Evolutionary conservation across 2,113 vertebrate genomes (phyloP), one percentile per base, ranked within the genome.

Genomic region (Pantherophis guttatus): DNA sequence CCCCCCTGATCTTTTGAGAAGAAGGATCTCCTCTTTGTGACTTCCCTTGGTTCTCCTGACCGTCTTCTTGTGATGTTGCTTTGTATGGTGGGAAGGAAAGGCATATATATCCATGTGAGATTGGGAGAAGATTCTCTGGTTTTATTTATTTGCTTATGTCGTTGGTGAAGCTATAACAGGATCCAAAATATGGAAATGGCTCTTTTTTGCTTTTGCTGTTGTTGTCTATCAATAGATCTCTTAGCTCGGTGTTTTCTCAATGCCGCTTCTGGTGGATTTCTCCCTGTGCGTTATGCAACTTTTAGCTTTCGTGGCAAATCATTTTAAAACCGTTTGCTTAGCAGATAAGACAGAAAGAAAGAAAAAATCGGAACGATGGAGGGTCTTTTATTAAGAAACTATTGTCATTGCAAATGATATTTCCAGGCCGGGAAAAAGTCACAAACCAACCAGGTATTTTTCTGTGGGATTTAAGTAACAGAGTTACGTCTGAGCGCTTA

Each of bases 211-310:
- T 50, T 0, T 39, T 0, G 23, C 4, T 50, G 48, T 55, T 54
- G 54, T 15, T 29, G 52, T 39, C n/a, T 15, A n/a, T 13, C 62
- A 70, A 4, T 13, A n/a, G 70, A 33, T 17, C n/a, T 75, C n/a
- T 17, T 33, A 6, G n/a, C 54, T 33, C 12, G 9, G n/a, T 11
- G 7, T 59, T 55, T 8, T 52, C 17, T 5, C 57, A 21, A 2
- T 0, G 52, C 59, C 17, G 23, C 62, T 2, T 19, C 3, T 0
- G 12, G 13, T 86, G 0, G 24, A 5, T 26, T 17, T n/a, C 2
- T 50, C 4, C 48, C 39, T 9, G 23, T 2, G 5, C 0, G 2
- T 8, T 5, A 1, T 12, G 57, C 13, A 17, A 17, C 21, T 59
- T 59, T 39, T 8, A 75, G 0, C 29, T 9, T 26, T 50, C 24